phyloP scores from a whole-genome alignment of 2,797 vertebrate genomes.

The Delichon dasypus region DNA sequence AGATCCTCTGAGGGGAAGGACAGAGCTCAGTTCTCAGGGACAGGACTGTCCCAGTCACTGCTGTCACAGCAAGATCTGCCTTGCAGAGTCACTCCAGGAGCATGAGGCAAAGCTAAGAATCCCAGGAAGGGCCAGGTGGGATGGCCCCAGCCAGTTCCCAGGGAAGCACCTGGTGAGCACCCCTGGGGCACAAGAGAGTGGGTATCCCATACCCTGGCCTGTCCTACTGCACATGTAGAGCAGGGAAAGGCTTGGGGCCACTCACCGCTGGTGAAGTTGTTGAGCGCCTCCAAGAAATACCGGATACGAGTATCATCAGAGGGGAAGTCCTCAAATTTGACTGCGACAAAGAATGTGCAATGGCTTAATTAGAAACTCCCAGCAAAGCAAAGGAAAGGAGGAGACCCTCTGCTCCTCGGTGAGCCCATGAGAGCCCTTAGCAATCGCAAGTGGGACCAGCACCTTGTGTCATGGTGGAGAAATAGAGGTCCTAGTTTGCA shows the following conservation, averaged over 20 bases:
- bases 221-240: fast-evolving
- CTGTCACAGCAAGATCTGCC: neutral
- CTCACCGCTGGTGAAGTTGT: slow-evolving; percentile 93
- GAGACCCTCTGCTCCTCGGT: neutral
- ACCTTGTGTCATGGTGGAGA: neutral
- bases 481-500: neutral
- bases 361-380: neutral
- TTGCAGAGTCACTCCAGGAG: neutral
- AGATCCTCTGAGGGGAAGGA: slow-evolving; percentile 88
- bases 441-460: neutral
- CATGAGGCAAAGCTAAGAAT: neutral
- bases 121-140: neutral
- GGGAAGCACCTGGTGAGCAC: neutral
- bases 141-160: neutral
- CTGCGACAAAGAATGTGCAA: slow-evolving; percentile 53
- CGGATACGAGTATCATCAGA: slow-evolving; percentile 82
- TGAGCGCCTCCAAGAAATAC: slow-evolving; percentile 90
- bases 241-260: neutral
- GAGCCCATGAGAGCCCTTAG: neutral
- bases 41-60: fast-evolving
- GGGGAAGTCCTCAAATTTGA: slow-evolving; percentile 88
- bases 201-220: neutral
- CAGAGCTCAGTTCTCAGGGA: neutral
- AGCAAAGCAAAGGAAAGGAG: neutral
- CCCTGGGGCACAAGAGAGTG: fast-evolving